Evolutionary conservation across 1,140 invertebrate species (phyloP), one percentile per base, ranked within the genome.

Genomic region (Muscidifurax raptorellus): DNA sequence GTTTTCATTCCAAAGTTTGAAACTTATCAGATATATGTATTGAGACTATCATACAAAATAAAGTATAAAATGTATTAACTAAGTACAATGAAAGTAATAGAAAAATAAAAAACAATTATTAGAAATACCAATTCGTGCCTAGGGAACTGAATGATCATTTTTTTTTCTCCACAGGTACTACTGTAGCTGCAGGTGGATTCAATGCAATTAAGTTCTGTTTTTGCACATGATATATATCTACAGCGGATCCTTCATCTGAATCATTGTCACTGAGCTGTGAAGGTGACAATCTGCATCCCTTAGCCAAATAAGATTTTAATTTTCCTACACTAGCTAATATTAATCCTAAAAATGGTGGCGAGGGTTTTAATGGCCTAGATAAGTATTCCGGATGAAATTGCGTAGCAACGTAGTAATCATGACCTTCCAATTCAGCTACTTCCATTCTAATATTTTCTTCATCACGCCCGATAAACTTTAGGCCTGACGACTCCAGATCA

Each of bases 341-440:
- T 2, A 99, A 94, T 79, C 99, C 99, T 82, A 99, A 93, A 90
- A 99, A 99, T 6, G 98, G 98, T 5, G 99, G 97, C 47, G 98
- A 99, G 0, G 99, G 98, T 86, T 96, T 96, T 77, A 99, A 92
- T 0, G 99, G 99, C 1, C 98, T 94, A 0, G 98, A 99, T 76
- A 99, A 94, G 92, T 99, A 99, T 92, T 99, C 99, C 0, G 99
- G 99, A 93, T 99, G 99, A 92, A 97, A 99, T 92, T 99, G 99
- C 0, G 98, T 98, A 0, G 97, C 97, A 18, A 99, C 97, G 93
- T 97, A 99, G 91, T 97, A 99, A 0, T 96, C 97, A 94, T 99
- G 98, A 0, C 91, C 92, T 74, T 94, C 94, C 36, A 97, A 92
- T 91, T 95, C 95, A 25, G 96, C 95, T 44, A 96, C 97, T 94